Evolutionary conservation across 2,797 vertebrate genomes (phyloP).

Genomic region (Corythornis leucogaster): DNA sequence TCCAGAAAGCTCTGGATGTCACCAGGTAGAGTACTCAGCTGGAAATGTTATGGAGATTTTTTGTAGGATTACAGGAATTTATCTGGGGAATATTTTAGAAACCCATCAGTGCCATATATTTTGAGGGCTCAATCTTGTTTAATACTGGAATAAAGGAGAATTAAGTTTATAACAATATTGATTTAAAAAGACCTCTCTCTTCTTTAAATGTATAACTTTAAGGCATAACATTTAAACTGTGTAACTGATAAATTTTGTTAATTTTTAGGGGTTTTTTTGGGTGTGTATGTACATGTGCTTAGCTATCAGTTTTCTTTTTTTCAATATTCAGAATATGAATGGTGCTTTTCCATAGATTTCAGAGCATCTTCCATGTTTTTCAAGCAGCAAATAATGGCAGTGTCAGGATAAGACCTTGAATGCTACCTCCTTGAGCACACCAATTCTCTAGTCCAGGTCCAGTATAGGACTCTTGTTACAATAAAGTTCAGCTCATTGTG

Average conservation of each 20-base stretch:
- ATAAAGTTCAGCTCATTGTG: not conserved
- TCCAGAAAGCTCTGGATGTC: conserved; percentile 94
- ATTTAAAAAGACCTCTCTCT: not conserved
- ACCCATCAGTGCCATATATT: not conserved
- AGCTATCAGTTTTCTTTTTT: not conserved
- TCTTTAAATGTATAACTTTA: not conserved
- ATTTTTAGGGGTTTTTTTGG: not conserved
- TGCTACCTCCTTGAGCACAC: not conserved
- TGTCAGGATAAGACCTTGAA: not conserved
- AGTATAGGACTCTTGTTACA: not conserved
- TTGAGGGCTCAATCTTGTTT: not conserved
- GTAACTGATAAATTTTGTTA: not conserved
- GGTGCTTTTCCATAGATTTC: not conserved
- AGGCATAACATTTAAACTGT: not conserved
- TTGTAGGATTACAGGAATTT: not conserved
- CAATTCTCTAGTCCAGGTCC: not conserved
- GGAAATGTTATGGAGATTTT: not conserved
- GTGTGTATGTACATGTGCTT: not conserved
- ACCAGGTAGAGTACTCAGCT: conserved; percentile 83
- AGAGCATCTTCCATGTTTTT: not conserved
- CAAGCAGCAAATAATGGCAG: not conserved
- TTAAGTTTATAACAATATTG: not conserved
- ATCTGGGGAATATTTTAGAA: not conserved
- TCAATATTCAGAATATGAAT: not conserved
- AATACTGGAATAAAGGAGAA: not conserved